A percentile compares a stretch with the other conserved stretches of the same genome.
phyloP scores from a whole-genome alignment of 2,113 vertebrate genomes.

The Ginglymostoma cirratum region DNA sequence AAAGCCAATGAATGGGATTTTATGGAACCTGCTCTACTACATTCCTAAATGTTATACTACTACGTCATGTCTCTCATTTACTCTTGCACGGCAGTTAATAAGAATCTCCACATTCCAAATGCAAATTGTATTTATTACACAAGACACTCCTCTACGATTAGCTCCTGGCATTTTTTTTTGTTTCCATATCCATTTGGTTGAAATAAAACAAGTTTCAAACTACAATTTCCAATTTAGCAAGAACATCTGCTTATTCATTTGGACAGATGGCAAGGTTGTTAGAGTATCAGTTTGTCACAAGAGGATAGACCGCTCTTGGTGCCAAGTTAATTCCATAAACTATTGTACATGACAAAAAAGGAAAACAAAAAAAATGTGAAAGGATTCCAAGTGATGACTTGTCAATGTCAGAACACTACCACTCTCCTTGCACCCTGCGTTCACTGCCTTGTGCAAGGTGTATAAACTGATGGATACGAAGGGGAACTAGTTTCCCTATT shows the following conservation, averaged over 20 bases:
- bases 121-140: background rate
- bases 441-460: background rate
- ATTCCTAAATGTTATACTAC: background rate
- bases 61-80: background rate
- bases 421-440: background rate
- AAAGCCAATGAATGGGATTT: background rate
- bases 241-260: slow-evolving; percentile 28
- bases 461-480: background rate
- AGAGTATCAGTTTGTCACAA: background rate
- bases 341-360: background rate
- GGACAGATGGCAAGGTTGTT: background rate
- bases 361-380: background rate
- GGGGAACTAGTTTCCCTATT: background rate
- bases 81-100: background rate
- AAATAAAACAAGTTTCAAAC: slow-evolving; percentile 19
- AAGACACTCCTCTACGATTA: background rate
- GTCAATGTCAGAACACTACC: background rate
- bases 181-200: background rate
- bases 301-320: background rate
- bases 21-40: background rate
- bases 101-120: background rate
- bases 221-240: background rate
- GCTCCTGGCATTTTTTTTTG: background rate
- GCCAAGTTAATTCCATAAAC: slow-evolving; percentile 17
- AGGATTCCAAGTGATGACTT: background rate